Evolutionary conservation across 2,888 invertebrate genomes (phyloP), one percentile per base, ranked within the genome.

Genomic region (Galerucella pusilla): DNA sequence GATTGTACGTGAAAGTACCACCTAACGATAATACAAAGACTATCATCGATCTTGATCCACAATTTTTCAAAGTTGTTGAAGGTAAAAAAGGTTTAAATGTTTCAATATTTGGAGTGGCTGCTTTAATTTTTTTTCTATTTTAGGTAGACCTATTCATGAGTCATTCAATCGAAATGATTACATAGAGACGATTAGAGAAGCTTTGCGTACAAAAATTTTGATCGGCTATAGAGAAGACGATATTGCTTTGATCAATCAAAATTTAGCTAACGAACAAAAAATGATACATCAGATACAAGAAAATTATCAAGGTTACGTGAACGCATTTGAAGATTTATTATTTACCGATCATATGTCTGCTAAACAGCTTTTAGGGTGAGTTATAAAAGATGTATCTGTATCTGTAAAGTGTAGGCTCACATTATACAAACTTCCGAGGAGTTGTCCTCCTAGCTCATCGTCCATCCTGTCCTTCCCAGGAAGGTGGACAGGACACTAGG

Each of bases 11-110:
- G 35, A 87, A 90, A 83, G 90, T 90, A 79, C 89, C 90, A n/a
- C 86, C 87, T 46, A 75, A 84, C 6, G 81, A 81, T 28, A 89
- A 89, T 76, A 89, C 90, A 45, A 89, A 89, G 78, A 90, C 91
- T 1, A 90, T 93, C 67, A 88, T 91, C 16, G 92, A 93, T 85
- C 89, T 93, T 57, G 92, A 93, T 84, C 91, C 92, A 0, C 90
- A 91, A 77, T 93, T 92, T 85, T 93, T 91, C 83, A 89, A 89
- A 1, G 90, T 91, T 57, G 89, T 92, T 52, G 90, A 90, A 85
- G 92, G 82, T 78, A 74, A 67, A 25, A 59, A 28, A 67, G 49
- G 46, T 60, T 1, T 28, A 20, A 70, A 14, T 52, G 10, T 9
- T 20, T 49, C 12, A n/a, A n/a, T n/a, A 68, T 14, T 45, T 54